Conservation (phyloP, 2,888 invertebrate genomes). For the Drosophila mulleri region DNA sequence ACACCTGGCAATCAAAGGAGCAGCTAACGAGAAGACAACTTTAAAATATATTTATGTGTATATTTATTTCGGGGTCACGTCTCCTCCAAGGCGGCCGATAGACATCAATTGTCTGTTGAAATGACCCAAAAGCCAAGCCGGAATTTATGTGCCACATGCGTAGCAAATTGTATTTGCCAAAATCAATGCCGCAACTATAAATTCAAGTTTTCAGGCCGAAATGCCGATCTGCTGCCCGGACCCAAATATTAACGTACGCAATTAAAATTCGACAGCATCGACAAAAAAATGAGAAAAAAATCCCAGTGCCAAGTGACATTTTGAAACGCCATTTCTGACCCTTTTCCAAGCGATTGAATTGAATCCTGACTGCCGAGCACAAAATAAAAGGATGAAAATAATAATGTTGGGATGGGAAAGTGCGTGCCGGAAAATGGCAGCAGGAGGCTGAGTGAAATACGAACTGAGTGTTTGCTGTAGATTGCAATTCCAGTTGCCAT, state of each 20-base stretch:
- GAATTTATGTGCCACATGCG: constrained; percentile 58
- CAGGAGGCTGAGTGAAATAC: constrained; percentile 14
- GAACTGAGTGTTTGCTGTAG: background rate
- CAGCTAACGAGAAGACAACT: constrained; percentile 23
- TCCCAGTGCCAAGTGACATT: constrained; percentile 45
- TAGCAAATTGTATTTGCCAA: constrained; percentile 37
- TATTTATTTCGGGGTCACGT: constrained; percentile 24
- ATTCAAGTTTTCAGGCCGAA: constrained; percentile 49
- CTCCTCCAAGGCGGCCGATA: constrained; percentile 26
- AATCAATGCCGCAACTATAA: constrained; percentile 57
- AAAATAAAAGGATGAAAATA: constrained; percentile 11
- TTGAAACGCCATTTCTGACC: constrained; percentile 48
- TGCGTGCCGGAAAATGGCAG: constrained; percentile 30
- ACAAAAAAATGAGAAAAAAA: constrained; percentile 24
- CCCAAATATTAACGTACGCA: constrained; percentile 73
- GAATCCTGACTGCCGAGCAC: constrained; percentile 44
- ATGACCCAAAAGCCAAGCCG: constrained; percentile 24
- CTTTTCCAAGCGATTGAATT: constrained; percentile 79
- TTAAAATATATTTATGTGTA: constrained; percentile 26
- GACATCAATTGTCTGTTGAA: constrained; percentile 62
- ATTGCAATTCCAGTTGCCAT: constrained; percentile 15
- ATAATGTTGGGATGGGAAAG: constrained; percentile 19
- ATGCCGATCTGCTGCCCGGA: constrained; percentile 13
- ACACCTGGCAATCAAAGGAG: constrained; percentile 59
- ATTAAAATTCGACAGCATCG: constrained; percentile 71